These are phyloP conservation scores for Anaspis maculata DNA, from an alignment of 2,888 invertebrate species.

Conservation along the genomic window DNA sequence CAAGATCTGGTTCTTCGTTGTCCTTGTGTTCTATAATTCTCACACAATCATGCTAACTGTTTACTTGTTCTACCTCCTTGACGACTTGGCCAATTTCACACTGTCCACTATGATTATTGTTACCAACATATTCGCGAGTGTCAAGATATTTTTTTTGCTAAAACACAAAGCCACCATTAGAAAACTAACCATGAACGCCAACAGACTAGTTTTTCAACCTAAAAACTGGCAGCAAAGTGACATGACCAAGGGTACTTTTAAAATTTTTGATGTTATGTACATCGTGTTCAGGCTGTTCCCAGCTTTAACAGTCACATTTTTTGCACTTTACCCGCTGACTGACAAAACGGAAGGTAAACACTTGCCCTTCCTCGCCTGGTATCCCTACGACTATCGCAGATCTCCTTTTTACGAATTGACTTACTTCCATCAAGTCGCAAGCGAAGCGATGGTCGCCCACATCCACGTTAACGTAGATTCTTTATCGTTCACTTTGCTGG, in stretches of 20 bases:
- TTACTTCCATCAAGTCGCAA: constrained; percentile 5
- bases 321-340: no score
- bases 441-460: not conserved
- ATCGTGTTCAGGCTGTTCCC: not conserved
- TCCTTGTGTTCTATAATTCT: no score
- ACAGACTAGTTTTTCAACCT: not conserved
- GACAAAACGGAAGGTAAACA: not conserved
- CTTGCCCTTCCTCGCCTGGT: not conserved
- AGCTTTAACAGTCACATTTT: no score
- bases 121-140: not conserved
- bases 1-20: no score
- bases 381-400: not conserved
- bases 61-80: no score
- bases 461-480: constrained; percentile 4
- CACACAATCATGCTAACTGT: no score
- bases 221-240: not conserved
- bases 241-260: not conserved
- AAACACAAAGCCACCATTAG: not conserved
- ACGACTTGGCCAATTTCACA: not conserved
- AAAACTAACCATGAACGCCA: not conserved
- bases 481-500: constrained; percentile 3
- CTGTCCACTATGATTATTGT: not conserved
- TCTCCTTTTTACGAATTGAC: constrained; percentile 4
- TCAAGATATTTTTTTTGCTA: not conserved
- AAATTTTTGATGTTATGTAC: not conserved